Percentiles rank a stretch among this genome's conserved stretches.
Conservation (phyloP, 2,797 vertebrate genomes). For the Poeciliopsis infans region DNA sequence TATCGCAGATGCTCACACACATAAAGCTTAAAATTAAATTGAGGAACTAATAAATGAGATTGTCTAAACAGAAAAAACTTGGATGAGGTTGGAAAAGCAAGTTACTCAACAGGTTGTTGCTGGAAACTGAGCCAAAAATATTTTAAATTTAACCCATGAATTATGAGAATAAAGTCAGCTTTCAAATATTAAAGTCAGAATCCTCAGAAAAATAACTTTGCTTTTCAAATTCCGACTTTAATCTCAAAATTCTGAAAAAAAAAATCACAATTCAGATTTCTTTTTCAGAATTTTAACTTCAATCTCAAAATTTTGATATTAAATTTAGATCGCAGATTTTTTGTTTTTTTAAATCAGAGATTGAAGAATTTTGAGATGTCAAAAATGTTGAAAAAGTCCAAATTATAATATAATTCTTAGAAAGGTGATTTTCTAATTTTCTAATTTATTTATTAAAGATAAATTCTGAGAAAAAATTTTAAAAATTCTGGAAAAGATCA, state of each 20-base stretch:
- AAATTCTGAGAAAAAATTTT: neutral
- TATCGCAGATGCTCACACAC: neutral
- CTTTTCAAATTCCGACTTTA: too few relatives aligned
- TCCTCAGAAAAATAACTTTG: neutral
- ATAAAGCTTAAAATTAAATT: neutral
- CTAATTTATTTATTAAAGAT: neutral
- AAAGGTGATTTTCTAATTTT: too few relatives aligned
- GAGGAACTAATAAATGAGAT: neutral
- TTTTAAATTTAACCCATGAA: neutral
- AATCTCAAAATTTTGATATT: too few relatives aligned
- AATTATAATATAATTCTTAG: too few relatives aligned
- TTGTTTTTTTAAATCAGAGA: too few relatives aligned
- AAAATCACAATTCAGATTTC: too few relatives aligned
- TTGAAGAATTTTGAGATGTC: too few relatives aligned
- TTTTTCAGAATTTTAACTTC: too few relatives aligned
- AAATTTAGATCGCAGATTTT: too few relatives aligned
- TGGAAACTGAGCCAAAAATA: neutral
- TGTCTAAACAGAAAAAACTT: neutral
- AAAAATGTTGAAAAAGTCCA: too few relatives aligned
- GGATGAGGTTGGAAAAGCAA: neutral
- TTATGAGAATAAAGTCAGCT: neutral
- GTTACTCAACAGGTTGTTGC: too few relatives aligned
- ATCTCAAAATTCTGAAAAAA: neutral
- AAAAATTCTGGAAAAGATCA: too few relatives aligned
- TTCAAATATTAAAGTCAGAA: neutral